Evolutionary conservation across 2,888 invertebrate species (phyloP).

Genomic region (Aricia artaxerxes): DNA sequence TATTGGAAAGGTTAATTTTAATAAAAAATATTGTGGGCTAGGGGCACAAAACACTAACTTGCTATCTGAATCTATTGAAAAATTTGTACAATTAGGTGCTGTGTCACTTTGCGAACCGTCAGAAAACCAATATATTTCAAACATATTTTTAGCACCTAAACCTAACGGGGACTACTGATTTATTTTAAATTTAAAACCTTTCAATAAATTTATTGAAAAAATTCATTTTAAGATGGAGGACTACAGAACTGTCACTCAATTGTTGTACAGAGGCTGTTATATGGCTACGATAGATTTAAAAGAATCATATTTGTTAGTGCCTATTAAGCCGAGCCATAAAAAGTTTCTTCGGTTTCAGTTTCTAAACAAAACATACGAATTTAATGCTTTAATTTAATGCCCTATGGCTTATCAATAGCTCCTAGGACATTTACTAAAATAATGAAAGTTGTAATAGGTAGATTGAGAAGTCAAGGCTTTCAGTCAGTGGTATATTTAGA

Average conservation of each 20-base stretch:
- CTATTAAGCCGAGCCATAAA: slow-evolving; percentile 17
- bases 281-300: slow-evolving; percentile 35
- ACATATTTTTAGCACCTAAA: neutral
- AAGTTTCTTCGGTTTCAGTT: slow-evolving; percentile 34
- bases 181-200: slow-evolving; percentile 35
- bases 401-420: neutral
- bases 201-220: slow-evolving; percentile 34
- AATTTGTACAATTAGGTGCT: slow-evolving; percentile 31
- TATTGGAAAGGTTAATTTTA: neutral
- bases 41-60: neutral
- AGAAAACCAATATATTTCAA: slow-evolving; percentile 30
- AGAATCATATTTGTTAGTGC: slow-evolving; percentile 33
- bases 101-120: slow-evolving; percentile 15
- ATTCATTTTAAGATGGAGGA: slow-evolving; percentile 36
- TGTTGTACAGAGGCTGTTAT: slow-evolving; percentile 25
- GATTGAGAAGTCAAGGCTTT: neutral
- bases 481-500: slow-evolving; percentile 16
- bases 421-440: neutral
- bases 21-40: neutral
- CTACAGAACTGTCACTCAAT: slow-evolving; percentile 30
- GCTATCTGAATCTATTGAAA: slow-evolving; percentile 16
- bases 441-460: slow-evolving; percentile 8
- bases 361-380: neutral
- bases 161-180: slow-evolving; percentile 22
- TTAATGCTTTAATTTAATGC: slow-evolving; percentile 2